Evolutionary conservation across 2,113 vertebrate genomes (phyloP).

Genomic region (Sphyrna mokarran): DNA sequence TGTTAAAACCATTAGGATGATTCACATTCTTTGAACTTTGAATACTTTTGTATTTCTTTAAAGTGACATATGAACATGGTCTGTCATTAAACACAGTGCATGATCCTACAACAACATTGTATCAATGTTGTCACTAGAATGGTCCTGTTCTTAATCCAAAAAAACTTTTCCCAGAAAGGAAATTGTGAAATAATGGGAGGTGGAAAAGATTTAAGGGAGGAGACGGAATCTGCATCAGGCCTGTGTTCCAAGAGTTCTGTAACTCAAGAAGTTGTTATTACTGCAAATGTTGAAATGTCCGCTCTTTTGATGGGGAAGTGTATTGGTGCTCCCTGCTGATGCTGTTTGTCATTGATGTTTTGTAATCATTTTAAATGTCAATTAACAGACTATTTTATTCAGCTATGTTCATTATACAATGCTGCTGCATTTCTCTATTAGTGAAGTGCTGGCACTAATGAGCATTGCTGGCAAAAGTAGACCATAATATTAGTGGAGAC

Average conservation of each 20-base stretch:
- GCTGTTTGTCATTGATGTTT: slow-evolving; percentile 2
- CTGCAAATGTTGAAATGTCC: slow-evolving; percentile 7
- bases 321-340: slow-evolving; percentile 24
- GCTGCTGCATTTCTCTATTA: not conserved
- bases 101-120: slow-evolving; percentile 9
- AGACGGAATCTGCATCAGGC: slow-evolving; percentile 30
- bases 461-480: slow-evolving; percentile 16
- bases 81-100: not conserved
- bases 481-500: not conserved
- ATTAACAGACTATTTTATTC: not conserved
- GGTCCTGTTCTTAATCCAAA: slow-evolving; percentile 34
- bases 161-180: slow-evolving; percentile 24
- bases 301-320: not conserved
- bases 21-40: not conserved
- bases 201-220: slow-evolving; percentile 34
- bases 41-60: not conserved
- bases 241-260: slow-evolving; percentile 23
- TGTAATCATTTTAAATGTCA: not conserved
- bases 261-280: slow-evolving; percentile 31
- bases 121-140: slow-evolving; percentile 21
- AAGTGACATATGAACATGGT: not conserved
- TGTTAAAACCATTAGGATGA: not conserved
- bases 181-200: slow-evolving; percentile 37
- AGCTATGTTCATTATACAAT: not conserved
- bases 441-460: not conserved